These are phyloP conservation scores for Galeopsomyia nigrocyanea DNA, from an alignment of 2,888 invertebrate genomes.

Conservation along the genomic window DNA sequence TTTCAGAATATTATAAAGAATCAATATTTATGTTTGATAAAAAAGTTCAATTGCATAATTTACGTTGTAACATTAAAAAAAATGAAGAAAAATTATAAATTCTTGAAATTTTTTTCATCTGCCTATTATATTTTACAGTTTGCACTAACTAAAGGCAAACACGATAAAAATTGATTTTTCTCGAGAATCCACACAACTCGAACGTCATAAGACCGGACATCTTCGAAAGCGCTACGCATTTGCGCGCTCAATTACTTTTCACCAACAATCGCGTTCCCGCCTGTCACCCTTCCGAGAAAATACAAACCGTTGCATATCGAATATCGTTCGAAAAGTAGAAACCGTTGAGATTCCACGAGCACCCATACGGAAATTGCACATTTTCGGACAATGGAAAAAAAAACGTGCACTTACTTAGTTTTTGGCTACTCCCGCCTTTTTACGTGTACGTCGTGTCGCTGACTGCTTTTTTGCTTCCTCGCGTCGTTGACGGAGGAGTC, in stretches of 20 bases:
- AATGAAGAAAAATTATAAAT: no score
- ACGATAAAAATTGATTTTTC: no score
- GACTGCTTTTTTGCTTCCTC: not conserved
- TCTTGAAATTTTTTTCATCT: not conserved
- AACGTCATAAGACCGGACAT: constrained; percentile 29
- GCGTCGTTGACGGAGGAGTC: not conserved
- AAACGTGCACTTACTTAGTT: constrained; percentile 10
- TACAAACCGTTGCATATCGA: not conserved
- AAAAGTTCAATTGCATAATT: no score
- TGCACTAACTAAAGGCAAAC: no score
- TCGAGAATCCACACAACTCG: not conserved
- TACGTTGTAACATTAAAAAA: no score
- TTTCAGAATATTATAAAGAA: no score
- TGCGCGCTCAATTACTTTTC: constrained; percentile 32
- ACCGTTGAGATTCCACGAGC: not conserved
- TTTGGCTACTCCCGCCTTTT: constrained; percentile 45
- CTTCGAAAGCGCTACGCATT: constrained; percentile 41
- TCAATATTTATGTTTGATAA: no score
- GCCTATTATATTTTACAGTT: not conserved
- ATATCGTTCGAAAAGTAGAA: not conserved
- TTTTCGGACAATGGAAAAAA: not conserved
- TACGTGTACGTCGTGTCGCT: constrained; percentile 24
- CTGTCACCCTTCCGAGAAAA: not conserved
- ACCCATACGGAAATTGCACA: not conserved
- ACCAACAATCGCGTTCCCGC: not conserved